Base-by-base conservation (phyloP, 2,888 invertebrate genomes). In the Agrotis ipsilon region DNA sequence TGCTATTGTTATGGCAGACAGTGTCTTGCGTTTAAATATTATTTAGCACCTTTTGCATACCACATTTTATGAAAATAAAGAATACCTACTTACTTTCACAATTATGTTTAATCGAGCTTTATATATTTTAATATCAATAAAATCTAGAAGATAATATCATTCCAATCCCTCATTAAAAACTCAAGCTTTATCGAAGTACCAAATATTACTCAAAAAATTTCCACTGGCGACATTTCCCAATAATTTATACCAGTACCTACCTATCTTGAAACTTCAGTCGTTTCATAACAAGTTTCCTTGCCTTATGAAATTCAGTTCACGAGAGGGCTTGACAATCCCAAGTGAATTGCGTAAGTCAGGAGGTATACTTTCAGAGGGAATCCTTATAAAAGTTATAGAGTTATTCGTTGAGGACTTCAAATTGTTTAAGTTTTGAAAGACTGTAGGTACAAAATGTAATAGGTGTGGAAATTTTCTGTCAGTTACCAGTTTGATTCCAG, bases 271-370 rank as follows among this genome's bases (percentile, higher is more conserved):
- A 70, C 51, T 82, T 82, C 55, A 62, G 59, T 39, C 49, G 65
- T 70, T 71, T 78, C 46, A 21, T 81, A 78, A 69, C 69, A 72
- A 81, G 67, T 78, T 80, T 72, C 60, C 5, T 39, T 39, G 72
- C 60, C 69, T 78, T 67, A 43, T 65, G 71, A 65, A 65, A 66
- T 80, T 81, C 61, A 32, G 54, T 72, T 79, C 76, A 77, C 77
- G 71, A 81, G 68, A 68, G 61, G 58, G 3, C 49, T 67, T 67
- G 54, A 21, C 49, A 46, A n/a, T 45, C 55, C n/a, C 60, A 48
- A 70, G 43, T 68, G 71, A 65, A 71, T 76, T 76, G 59, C 57
- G 54, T 61, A 79, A 71, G 39, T 6, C 24, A 32, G 48, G 46
- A n/a, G n/a, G 21, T 18, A 7, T 32, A 63, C 39, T 63, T 64